Percentiles rank a stretch among this genome's conserved stretches.
Evolutionary conservation across 2,113 vertebrate species (phyloP).

Genomic region (Tor tambroides): DNA sequence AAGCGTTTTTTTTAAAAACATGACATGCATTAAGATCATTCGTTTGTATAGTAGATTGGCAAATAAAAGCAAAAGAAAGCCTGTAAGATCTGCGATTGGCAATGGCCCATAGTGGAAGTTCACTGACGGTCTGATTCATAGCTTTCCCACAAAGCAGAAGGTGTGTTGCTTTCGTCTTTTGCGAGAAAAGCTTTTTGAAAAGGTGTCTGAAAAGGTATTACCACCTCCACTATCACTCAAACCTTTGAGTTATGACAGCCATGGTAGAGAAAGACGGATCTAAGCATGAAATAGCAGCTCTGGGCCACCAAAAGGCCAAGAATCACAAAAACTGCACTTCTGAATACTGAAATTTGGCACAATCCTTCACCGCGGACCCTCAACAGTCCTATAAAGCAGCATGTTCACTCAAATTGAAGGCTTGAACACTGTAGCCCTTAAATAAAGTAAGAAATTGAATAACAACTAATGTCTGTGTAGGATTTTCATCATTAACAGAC

Average conservation of each 20-base stretch:
- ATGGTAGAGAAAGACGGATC: not conserved
- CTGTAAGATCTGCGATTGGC: not conserved
- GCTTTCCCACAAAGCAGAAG: not conserved
- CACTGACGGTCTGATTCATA: not conserved
- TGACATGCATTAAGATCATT: conserved; percentile 21
- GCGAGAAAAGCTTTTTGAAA: not conserved
- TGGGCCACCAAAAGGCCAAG: conserved; percentile 17
- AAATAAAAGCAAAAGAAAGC: conserved; percentile 19
- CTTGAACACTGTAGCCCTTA: conserved; percentile 69
- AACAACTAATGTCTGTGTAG: not conserved
- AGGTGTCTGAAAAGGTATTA: too few species aligned
- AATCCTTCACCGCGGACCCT: conserved; percentile 24
- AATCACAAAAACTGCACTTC: conserved; percentile 9
- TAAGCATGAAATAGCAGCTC: conserved; percentile 48
- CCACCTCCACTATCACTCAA: not conserved
- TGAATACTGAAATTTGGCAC: conserved; percentile 64
- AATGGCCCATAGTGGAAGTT: not conserved
- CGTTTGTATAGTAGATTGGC: not conserved
- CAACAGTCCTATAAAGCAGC: conserved; percentile 60
- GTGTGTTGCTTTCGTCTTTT: too few species aligned
- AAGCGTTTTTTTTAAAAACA: conserved; percentile 19
- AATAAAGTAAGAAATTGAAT: conserved; percentile 31
- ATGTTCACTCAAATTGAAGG: conserved; percentile 49
- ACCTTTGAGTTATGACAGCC: conserved; percentile 2
- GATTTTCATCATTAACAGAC: not conserved